Evolutionary conservation across 2,797 vertebrate species (phyloP).

Genomic region (Semotilus atromaculatus): DNA sequence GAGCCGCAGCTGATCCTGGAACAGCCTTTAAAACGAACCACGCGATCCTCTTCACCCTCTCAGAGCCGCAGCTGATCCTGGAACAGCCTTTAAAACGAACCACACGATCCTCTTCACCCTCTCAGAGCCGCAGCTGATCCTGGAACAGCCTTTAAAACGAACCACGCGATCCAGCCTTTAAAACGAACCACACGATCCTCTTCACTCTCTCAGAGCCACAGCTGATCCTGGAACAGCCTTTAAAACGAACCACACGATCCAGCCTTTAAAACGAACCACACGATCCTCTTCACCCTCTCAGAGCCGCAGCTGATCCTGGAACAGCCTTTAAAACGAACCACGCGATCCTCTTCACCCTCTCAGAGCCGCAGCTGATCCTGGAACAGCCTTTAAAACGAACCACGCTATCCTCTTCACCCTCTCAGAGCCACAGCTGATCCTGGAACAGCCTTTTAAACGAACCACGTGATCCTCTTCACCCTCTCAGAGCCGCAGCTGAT

Average conservation of each 20-base stretch:
- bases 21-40: constrained; percentile 28
- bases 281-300: constrained; percentile 53
- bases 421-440: constrained; percentile 27
- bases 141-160: constrained; percentile 33
- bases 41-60: constrained; percentile 51
- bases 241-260: constrained; percentile 40
- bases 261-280: no score
- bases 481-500: constrained; percentile 19
- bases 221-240: constrained; percentile 33
- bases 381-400: constrained; percentile 32
- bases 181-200: constrained; percentile 39
- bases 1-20: constrained; percentile 31
- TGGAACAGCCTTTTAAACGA: constrained; percentile 32
- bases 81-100: constrained; percentile 32
- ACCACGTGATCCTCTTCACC: constrained; percentile 52
- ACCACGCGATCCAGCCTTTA: no score
- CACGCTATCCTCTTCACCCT: constrained; percentile 51
- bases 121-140: constrained; percentile 27
- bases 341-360: constrained; percentile 51
- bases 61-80: constrained; percentile 30
- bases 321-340: constrained; percentile 28
- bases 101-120: constrained; percentile 51
- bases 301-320: constrained; percentile 31
- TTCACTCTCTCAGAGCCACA: constrained; percentile 46
- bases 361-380: constrained; percentile 30